Base-by-base conservation (phyloP, 2,113 vertebrate species). In the Caloenas nicobarica region DNA sequence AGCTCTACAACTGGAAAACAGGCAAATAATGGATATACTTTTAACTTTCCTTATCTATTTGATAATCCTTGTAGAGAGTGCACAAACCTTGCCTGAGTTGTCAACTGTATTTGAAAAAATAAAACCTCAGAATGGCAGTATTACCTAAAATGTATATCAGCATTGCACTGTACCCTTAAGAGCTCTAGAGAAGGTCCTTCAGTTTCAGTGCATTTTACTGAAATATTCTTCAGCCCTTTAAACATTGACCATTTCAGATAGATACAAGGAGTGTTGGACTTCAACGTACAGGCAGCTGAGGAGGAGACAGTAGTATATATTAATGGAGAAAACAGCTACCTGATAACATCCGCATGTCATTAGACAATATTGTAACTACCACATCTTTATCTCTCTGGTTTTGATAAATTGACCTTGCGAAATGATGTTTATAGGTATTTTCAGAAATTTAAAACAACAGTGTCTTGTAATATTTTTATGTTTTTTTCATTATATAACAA, bases 101-200 rank as follows among this genome's bases (percentile, higher is more conserved):
- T 42, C 54, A 58, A 16, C 9, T 38, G 26, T 65, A 1, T 38
- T 89, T 50, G 13, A 23, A 70, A 93, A 60, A 73, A 26, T 9
- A 82, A 69, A 78, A 36, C 16, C 11, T 40, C 46, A 46, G 21
- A 31, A 71, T 19, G 16, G 2, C 0, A 0, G 34, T 42, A 42
- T 33, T 42, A 73, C 16, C 44, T 44, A 83, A 91, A 70, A 0
- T 2, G 23, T 46, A 2, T 33, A 36, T 29, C 7, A 81, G 13
- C 8, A 7, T 44, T 78, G 16, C 24, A 40, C 24, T 48, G 10
- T 70, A 74, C 29, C 34, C 62, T 8, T 42, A 58, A 62, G 42
- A 83, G 29, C 40, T 76, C 42, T 53, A 56, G 23, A 33, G 16
- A 31, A 88, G 60, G 22, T 71, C 68, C 10, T 66, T 13, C 34